These are phyloP conservation scores for Drosophila ustulata DNA, from an alignment of 2,888 invertebrate species.

Conservation along the genomic window DNA sequence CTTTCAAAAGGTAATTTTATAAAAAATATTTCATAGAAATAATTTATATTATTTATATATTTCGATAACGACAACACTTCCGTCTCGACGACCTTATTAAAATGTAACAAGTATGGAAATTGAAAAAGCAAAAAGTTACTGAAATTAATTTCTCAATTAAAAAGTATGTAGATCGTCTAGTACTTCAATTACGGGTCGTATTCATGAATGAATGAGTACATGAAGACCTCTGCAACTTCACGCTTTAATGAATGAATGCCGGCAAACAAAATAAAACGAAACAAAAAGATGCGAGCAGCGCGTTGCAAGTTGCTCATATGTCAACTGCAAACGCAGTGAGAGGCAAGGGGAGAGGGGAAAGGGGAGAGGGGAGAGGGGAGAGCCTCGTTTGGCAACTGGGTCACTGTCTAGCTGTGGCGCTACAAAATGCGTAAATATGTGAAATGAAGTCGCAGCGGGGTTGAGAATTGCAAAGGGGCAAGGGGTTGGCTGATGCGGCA, in stretches of 20 bases:
- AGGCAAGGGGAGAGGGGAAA: too few relatives aligned
- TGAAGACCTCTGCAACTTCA: constrained; percentile 19
- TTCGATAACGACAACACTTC: background rate
- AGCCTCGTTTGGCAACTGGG: constrained; percentile 58
- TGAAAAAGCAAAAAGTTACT: constrained; percentile 14
- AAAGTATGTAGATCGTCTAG: constrained; percentile 68
- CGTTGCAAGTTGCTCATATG: constrained; percentile 23
- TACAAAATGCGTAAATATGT: constrained; percentile 60
- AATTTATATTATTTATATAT: too few relatives aligned
- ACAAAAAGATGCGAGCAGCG: constrained; percentile 4
- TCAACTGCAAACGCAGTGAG: constrained; percentile 4
- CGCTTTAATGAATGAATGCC: constrained; percentile 52
- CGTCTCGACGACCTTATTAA: background rate
- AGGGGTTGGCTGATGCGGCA: background rate
- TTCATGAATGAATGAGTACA: constrained; percentile 62
- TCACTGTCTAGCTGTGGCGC: constrained; percentile 67
- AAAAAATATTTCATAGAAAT: too few relatives aligned
- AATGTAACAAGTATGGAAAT: background rate
- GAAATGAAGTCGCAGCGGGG: constrained; percentile 29
- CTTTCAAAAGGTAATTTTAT: background rate
- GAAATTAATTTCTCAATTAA: constrained; percentile 68
- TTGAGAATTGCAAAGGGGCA: background rate
- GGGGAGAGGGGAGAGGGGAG: background rate
- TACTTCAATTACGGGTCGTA: constrained; percentile 61
- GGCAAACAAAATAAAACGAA: background rate